Base-by-base conservation (phyloP, 1,140 invertebrate genomes). In the Sinonovacula constricta region DNA sequence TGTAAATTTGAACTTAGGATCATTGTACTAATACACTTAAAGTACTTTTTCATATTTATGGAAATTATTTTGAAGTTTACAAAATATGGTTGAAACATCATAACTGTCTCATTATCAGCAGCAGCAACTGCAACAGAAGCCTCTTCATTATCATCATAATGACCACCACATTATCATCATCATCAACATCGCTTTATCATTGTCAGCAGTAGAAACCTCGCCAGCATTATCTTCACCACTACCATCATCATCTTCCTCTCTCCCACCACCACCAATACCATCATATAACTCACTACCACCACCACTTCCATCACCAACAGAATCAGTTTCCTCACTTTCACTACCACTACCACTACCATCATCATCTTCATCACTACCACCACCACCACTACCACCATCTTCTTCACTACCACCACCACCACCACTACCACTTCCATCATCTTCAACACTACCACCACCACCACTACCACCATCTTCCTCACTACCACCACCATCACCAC, bases 71-170 rank as follows among this genome's bases (percentile, higher is more conserved):
- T n/a, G n/a, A n/a, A n/a, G n/a, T n/a, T n/a, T n/a, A n/a, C n/a
- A n/a, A n/a, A n/a, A n/a, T n/a, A n/a, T n/a, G n/a, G n/a, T n/a
- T n/a, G n/a, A n/a, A n/a, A n/a, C 56, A 59, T 59, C 56, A 59
- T n/a, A n/a, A n/a, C n/a, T n/a, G n/a, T n/a, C n/a, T n/a, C n/a
- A n/a, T n/a, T n/a, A n/a, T n/a, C n/a, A n/a, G n/a, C n/a, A n/a
- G n/a, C n/a, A n/a, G n/a, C n/a, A n/a, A n/a, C n/a, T n/a, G n/a
- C n/a, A n/a, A 15, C 56, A 18, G 10, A 12, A 18, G 10, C 56
- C 12, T 59, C 56, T 15, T 59, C 56, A 59, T 59, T 24, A 59
- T 59, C 56, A 59, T 59, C 56, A 59, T 59, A 12, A 59, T 59
- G 12, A 59, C 26, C 56, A 59, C 26, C 56, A 59, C n/a, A n/a